Percentiles rank a stretch among this genome's conserved stretches.
Evolutionary conservation across 2,797 vertebrate genomes (phyloP).

Genomic region (Taeniopygia guttata): DNA sequence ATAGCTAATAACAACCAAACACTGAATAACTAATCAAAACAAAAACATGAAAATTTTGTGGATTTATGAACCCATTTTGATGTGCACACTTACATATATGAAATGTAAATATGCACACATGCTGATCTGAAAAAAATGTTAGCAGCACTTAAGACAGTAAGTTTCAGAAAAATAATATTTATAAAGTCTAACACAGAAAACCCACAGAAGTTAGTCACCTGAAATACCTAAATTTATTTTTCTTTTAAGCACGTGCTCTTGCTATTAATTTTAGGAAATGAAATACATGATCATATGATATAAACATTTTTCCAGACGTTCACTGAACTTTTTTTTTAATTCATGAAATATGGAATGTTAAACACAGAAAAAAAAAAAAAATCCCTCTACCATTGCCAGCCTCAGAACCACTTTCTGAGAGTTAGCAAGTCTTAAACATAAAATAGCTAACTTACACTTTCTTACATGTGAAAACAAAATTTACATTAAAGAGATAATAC

Average conservation of each 20-base stretch:
- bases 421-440: background rate
- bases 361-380: background rate
- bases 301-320: slow-evolving; percentile 22
- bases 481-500: slow-evolving; percentile 48
- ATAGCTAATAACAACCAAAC: background rate
- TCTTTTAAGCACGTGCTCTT: slow-evolving; percentile 13
- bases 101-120: background rate
- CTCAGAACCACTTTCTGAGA: background rate
- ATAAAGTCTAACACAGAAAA: background rate
- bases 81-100: background rate
- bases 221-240: background rate
- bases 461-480: slow-evolving; percentile 37
- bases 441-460: slow-evolving; percentile 38
- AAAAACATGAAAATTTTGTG: background rate
- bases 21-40: background rate
- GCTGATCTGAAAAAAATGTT: background rate
- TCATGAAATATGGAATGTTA: slow-evolving; percentile 7
- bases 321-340: slow-evolving; percentile 36
- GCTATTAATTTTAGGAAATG: slow-evolving; percentile 33
- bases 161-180: background rate
- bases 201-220: background rate
- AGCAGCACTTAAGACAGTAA: background rate
- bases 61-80: background rate
- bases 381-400: background rate
- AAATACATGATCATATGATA: slow-evolving; percentile 8